Evolutionary conservation across 2,113 vertebrate species (phyloP), one percentile per base, ranked within the genome.

Genomic region (Dromas ardeola): DNA sequence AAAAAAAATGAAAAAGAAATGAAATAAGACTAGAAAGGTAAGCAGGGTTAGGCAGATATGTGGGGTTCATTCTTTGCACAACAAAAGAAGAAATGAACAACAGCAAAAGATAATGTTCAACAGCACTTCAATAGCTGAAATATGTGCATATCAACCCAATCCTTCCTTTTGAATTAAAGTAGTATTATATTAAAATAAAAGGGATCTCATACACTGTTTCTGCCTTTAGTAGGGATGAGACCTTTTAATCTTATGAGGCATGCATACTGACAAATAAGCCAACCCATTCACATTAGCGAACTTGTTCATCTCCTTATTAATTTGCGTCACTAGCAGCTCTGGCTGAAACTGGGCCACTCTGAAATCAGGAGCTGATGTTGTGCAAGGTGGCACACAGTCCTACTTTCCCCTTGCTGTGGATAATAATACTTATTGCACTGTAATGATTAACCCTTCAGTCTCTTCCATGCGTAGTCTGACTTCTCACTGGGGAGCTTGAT

Each of bases 151-250:
- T 50, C 55, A 52, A 58, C 72, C 4, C 15, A 79, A 72, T 65
- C 42, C 61, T 78, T 80, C 34, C 25, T 80, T 87, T 32, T 76
- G 58, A 93, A 89, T 89, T 91, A 85, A 42, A 50, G 1, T 12
- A 45, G 45, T 30, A 93, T 93, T 84, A 55, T 83, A 43, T 72
- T 88, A 76, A 93, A 95, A 95, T 76, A 82, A 96, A 94, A 95
- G 26, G 56, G 17, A 79, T 76, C 56, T 79, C 36, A 52, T 72
- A 36, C 1, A 22, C 32, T 76, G 34, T 69, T 92, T 76, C 52
- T 94, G 72, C 73, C 34, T 71, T 86, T 58, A n/a, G 56, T 38
- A 53, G 23, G 55, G 23, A 83, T 88, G 56, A 84, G 43, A 74
- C 63, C 67, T 88, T 90, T 93, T 71, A 93, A 90, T 95, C 73